These are phyloP conservation scores for Magallana angulata DNA, from an alignment of 1,140 invertebrate species.

Conservation along the genomic window DNA sequence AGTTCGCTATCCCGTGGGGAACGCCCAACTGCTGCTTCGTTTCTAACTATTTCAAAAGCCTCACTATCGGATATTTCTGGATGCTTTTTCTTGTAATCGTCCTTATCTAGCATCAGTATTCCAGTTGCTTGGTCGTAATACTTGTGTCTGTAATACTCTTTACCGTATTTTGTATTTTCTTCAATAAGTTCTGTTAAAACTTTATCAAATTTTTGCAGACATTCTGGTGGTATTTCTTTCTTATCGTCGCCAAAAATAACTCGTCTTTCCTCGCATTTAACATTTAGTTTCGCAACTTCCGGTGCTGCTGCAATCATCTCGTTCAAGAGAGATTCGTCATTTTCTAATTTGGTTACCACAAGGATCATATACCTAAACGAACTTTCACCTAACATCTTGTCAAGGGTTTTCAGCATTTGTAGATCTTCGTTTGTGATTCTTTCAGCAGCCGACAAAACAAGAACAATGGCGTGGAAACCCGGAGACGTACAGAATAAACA, in stretches of 20 bases:
- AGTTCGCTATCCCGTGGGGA: neutral
- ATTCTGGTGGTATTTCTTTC: neutral
- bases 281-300: neutral
- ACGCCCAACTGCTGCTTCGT: neutral
- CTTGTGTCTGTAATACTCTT: slow-evolving; percentile 10
- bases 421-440: neutral
- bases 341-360: neutral
- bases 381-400: neutral
- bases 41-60: neutral
- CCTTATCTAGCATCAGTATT: neutral
- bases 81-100: neutral
- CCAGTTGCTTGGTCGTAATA: neutral
- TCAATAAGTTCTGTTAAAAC: neutral
- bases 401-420: neutral
- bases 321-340: neutral
- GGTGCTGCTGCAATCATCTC: neutral
- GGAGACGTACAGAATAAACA: slow-evolving; percentile 32
- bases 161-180: neutral
- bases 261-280: neutral
- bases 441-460: neutral
- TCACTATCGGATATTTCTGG: neutral
- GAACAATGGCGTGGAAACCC: neutral
- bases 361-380: neutral
- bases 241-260: slow-evolving; percentile 16
- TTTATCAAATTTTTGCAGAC: slow-evolving; percentile 3